Evolutionary conservation across 2,113 vertebrate species (phyloP).

Genomic region (Cettia cetti): DNA sequence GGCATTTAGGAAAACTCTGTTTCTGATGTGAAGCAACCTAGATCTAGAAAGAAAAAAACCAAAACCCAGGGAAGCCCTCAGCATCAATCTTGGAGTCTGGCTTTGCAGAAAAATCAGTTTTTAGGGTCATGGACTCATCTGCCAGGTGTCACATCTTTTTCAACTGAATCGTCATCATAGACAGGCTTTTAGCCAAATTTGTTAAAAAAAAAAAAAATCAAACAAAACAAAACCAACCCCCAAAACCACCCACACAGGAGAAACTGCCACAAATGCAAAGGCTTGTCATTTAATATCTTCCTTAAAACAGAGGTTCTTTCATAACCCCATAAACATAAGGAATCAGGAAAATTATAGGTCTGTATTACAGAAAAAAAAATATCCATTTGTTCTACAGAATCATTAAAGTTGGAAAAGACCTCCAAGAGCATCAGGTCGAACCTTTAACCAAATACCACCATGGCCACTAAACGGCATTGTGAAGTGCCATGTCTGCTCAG

Average conservation of each 20-base stretch:
- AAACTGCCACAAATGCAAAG: not conserved
- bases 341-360: not conserved
- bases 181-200: not conserved
- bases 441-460: not conserved
- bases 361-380: not conserved
- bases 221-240: not conserved
- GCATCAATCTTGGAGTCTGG: not conserved
- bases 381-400: not conserved
- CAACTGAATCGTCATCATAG: not conserved
- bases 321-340: not conserved
- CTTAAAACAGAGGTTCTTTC: not conserved
- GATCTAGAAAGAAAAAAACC: not conserved
- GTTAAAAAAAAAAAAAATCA: not conserved
- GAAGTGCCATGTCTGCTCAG: not conserved
- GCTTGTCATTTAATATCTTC: not conserved
- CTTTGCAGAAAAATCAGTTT: not conserved
- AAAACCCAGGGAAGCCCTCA: not conserved
- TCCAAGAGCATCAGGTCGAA: not conserved
- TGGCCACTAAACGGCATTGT: not conserved
- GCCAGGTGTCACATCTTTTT: not conserved
- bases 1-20: not conserved
- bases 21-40: not conserved
- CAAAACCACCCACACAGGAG: not conserved
- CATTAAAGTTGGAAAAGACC: not conserved
- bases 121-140: not conserved